Evolutionary conservation across 2,888 invertebrate genomes (phyloP), one percentile per base, ranked within the genome.

Genomic region (Hypomecis punctinalis): DNA sequence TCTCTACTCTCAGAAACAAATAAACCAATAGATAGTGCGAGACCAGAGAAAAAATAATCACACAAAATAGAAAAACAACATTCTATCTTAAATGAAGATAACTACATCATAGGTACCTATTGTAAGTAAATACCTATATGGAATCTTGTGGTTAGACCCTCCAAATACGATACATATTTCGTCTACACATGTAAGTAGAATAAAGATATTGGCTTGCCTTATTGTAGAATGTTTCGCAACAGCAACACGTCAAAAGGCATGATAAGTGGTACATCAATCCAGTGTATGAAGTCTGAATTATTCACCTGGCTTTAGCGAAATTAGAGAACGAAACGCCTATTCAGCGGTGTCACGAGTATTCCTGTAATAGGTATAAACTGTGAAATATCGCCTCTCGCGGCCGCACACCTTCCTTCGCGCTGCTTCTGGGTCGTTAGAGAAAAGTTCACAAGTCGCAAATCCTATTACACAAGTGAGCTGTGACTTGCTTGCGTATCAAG

Each of bases 271-370:
- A 47, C 57, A 59, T 64, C 64, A 64, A 33, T 56, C 55, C 54
- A 74, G 72, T 71, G 76, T 76, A 79, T 75, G 72, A 73, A 69
- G 69, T 64, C 66, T 86, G 80, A 86, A 86, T 86, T 84, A 87
- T 88, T 84, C 83, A 88, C 70, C 66, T 65, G 73, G 78, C 74
- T 80, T 81, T 83, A 81, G 77, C 73, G 80, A 80, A 83, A 85
- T 84, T 84, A 84, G 81, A 79, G 80, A 79, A 78, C 77, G 77
- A 75, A 77, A 76, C 75, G 76, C 76, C 77, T 78, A 76, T 80
- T 82, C 78, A 75, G 72, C 74, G 80, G 52, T 62, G 76, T 77
- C 77, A 73, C 71, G 72, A 74, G 74, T 71, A 75, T 76, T 79
- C 78, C 75, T 80, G 79, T 82, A 80, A 83, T 82, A 80, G 76